These are phyloP conservation scores for Xenus cinereus DNA, from an alignment of 2,113 vertebrate species.

Conservation along the genomic window DNA sequence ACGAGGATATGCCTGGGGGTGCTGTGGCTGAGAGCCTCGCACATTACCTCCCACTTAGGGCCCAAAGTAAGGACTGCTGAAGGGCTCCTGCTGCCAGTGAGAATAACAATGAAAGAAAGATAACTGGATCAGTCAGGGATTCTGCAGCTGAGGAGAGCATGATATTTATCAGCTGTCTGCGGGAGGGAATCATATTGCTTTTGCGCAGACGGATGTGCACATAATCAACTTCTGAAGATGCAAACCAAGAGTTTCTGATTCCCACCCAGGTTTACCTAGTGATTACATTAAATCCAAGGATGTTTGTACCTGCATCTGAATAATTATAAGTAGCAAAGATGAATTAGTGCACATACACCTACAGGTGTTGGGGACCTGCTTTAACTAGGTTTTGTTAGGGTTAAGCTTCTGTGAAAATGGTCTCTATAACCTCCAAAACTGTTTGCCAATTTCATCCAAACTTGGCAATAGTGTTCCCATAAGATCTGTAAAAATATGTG, in stretches of 20 bases:
- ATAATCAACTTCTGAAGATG: background rate
- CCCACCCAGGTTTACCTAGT: background rate
- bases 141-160: background rate
- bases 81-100: background rate
- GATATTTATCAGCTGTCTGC: conserved; percentile 38
- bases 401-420: background rate
- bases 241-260: conserved; percentile 2
- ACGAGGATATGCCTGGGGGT: background rate
- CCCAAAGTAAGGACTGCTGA: background rate
- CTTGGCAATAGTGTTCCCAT: background rate
- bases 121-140: conserved; percentile 31
- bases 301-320: background rate
- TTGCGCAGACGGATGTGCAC: background rate
- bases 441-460: background rate
- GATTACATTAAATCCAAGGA: background rate
- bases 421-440: background rate
- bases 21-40: background rate
- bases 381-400: background rate
- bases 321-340: background rate
- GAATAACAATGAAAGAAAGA: background rate
- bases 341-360: background rate
- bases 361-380: background rate
- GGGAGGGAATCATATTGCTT: conserved; percentile 4
- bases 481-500: background rate
- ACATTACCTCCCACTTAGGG: background rate